Evolutionary conservation across 2,888 invertebrate species (phyloP), one percentile per base, ranked within the genome.

Genomic region (Spilosoma lubricipeda): DNA sequence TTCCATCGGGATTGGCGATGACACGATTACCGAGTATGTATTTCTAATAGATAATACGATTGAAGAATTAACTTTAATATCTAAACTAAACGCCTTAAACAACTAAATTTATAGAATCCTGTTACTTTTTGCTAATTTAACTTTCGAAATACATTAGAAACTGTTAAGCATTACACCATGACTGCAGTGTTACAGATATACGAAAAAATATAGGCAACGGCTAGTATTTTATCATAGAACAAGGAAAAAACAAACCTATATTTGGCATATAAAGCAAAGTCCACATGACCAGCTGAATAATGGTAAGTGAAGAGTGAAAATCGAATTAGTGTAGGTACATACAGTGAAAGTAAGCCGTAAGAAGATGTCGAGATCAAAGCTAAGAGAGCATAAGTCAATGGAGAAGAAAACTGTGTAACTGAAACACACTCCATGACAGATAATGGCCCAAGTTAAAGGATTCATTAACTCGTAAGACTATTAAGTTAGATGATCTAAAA

Each of bases 371-470:
- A 72, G 79, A 71, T 78, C 83, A 78, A 81, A 81, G 81, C 70
- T 71, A 76, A 27, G 39, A 27, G 77, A 68, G 15, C 70, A 66
- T 64, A 72, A 45, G 69, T 56, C 63, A 71, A 72, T 66, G 70
- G 76, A 73, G 67, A 71, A 75, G 76, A 73, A 71, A 80, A 78
- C 75, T 69, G 67, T 70, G 78, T 79, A 80, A 78, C 78, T 78
- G 72, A 72, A 80, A 84, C 59, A 77, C 67, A 82, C 81, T 81
- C 77, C 75, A 80, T 77, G 77, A 75, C 74, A 78, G 33, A 36
- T 3, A 36, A 33, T 30, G 30, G 52, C 23, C 52, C n/a, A 69
- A 56, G 68, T 52, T 23, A 36, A 69, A 11, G 23, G n/a, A 33
- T 8, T 48, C 4, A 18, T 2, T 27, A 30, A 18, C 15, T 13